Conservation (phyloP, 2,797 vertebrate species). For the Tangara arthus region DNA sequence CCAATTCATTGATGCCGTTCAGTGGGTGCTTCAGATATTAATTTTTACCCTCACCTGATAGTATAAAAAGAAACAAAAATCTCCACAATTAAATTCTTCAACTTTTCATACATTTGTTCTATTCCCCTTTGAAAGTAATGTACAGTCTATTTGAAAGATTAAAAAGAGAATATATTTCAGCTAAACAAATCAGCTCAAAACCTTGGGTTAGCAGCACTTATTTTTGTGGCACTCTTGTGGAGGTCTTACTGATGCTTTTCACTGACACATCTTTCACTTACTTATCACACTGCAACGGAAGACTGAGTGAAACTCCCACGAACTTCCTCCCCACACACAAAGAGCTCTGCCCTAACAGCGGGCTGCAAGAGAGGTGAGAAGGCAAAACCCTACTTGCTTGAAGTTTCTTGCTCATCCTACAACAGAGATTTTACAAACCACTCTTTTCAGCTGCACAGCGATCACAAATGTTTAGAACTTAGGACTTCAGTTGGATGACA, state of each 20-base stretch:
- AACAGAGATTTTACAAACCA: not conserved
- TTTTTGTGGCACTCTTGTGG: not conserved
- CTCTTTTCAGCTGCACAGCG: not conserved
- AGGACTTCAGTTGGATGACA: not conserved
- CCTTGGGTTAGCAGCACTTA: not conserved
- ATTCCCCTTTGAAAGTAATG: not conserved
- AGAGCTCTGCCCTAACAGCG: rapidly evolving
- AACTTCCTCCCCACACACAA: rapidly evolving
- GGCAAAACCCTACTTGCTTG: not conserved
- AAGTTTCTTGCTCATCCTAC: not conserved
- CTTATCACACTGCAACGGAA: not conserved
- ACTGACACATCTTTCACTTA: not conserved
- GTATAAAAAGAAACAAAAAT: not conserved
- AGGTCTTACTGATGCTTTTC: not conserved
- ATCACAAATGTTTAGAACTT: not conserved
- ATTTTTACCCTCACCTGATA: not conserved
- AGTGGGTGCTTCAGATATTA: not conserved
- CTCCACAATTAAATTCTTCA: not conserved
- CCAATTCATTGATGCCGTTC: not conserved
- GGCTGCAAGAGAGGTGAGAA: not conserved
- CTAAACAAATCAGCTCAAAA: not conserved
- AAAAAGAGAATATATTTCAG: not conserved
- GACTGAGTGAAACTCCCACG: not conserved
- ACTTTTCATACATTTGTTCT: not conserved
- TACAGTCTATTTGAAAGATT: not conserved